Base-by-base conservation (phyloP, 2,888 invertebrate genomes). In the Diarsia rubi region DNA sequence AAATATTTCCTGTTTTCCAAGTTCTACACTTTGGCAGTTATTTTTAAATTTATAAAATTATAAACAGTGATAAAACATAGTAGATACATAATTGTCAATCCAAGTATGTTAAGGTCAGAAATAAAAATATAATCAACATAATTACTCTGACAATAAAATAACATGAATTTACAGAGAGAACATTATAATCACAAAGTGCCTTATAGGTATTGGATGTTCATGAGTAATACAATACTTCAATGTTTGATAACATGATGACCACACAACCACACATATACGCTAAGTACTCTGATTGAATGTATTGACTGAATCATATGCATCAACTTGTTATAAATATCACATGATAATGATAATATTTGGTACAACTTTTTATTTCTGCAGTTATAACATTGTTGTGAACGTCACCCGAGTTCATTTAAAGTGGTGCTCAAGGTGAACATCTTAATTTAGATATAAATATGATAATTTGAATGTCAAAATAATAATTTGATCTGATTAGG, bases 221-320 rank as follows among this genome's bases (percentile, higher is more conserved):
- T 69, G 70, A 69, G 69, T 79, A 63, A 79, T 79, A 52, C 31
- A 31, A 83, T 75, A 24, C 14, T 67, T 47, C 31, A 60, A 66
- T 73, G 52, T 76, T 82, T 76, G 83, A 83, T 83, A 82, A 73
- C 64, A 76, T 68, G 37, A 69, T 57, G 52, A 63, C 62, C 54
- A 64, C 69, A 74, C 66, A 64, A 69, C 52, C 59, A 67, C 71
- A 79, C 60, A 75, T 63, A 68, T 12, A 52, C 9, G 4, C 49
- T 62, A 73, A 75, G 72, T 79, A 64, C 67, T 42, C 24, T 67
- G 66, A 79, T 68, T 79, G 52, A 69, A 71, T 62, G 54, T 69
- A 59, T 75, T 66, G 52, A 65, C 16, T 71, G 68, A 70, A 78
- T 78, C 54, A 78, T 71, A 52, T 27, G 49, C 24, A 71, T 62